A percentile compares a stretch with the other conserved stretches of the same genome.
phyloP scores from a whole-genome alignment of 2,113 vertebrate genomes.

The Barnardius zonarius region DNA sequence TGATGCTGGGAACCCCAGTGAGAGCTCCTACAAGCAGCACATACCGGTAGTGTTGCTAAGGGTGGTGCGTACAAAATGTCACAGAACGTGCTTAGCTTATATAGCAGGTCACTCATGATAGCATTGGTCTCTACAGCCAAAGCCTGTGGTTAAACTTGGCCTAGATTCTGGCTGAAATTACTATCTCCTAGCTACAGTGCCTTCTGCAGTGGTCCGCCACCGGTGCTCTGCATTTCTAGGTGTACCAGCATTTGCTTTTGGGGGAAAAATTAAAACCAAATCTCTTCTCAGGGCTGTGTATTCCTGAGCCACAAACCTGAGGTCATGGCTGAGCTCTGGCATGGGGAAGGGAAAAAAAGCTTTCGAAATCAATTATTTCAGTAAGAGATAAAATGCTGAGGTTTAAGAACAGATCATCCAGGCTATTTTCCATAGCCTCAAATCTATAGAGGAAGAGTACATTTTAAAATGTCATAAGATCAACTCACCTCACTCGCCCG shows the following conservation, averaged over 20 bases:
- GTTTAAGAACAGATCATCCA: background rate
- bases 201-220: background rate
- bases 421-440: background rate
- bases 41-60: background rate
- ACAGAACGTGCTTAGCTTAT: fast-evolving
- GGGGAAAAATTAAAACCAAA: background rate
- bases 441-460: background rate
- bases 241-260: background rate
- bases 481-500: background rate
- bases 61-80: fast-evolving
- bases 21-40: background rate
- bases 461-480: background rate
- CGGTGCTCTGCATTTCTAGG: background rate
- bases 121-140: background rate
- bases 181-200: fast-evolving
- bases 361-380: background rate
- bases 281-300: background rate
- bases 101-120: too few species aligned
- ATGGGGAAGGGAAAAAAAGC: background rate
- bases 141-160: background rate
- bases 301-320: background rate
- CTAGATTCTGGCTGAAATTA: background rate
- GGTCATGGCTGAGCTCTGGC: background rate
- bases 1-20: background rate
- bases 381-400: background rate